Evolutionary conservation across 2,113 vertebrate species (phyloP), one percentile per base, ranked within the genome.

Genomic region (Octodon degus): DNA sequence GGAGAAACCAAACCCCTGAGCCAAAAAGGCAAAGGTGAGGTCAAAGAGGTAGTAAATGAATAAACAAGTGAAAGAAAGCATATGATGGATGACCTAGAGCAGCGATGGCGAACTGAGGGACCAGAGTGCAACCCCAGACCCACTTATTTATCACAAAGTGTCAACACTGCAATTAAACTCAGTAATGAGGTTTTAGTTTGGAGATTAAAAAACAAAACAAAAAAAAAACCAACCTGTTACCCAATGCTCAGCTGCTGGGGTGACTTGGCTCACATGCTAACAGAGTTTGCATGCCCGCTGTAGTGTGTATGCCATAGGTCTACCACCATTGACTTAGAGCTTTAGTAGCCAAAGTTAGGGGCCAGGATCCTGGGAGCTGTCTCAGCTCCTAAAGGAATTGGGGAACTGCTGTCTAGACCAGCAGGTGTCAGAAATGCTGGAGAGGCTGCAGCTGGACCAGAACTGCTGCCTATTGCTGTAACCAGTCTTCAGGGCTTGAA

Each of bases 401-500:
- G 24, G 17, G 32, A 27, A 50, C 5, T 2, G 0, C 19, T 16
- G 3, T 80, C 85, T 79, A 74, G 55, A 89, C 14, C 1, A 7
- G 50, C n/a, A 70, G 5, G 83, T 9, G 6, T 82, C 47, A 58
- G 80, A 77, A 40, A 7, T 50, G 70, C 37, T 55, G 92, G 96
- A 96, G 95, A 93, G 76, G 60, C 72, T 85, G 92, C 88, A 93
- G 95, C 89, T 60, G 22, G 86, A 40, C 47, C 89, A 83, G 91
- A 94, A 96, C 93, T 0, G 0, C 32, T 81, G 85, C 62, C 68
- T 60, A 24, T 50, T 43, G 13, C 63, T 19, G 37, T 91, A 43
- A 60, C 58, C 68, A 72, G 34, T 10, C 27, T 70, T 85, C 14
- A 34, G 83, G 68, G 19, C 50, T 74, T 0, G 2, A 58, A 72